A percentile compares a stretch with the other conserved stretches of the same genome.
These are phyloP conservation scores for Condylura cristata DNA, from an alignment of 2,113 vertebrate genomes.

Conservation along the genomic window DNA sequence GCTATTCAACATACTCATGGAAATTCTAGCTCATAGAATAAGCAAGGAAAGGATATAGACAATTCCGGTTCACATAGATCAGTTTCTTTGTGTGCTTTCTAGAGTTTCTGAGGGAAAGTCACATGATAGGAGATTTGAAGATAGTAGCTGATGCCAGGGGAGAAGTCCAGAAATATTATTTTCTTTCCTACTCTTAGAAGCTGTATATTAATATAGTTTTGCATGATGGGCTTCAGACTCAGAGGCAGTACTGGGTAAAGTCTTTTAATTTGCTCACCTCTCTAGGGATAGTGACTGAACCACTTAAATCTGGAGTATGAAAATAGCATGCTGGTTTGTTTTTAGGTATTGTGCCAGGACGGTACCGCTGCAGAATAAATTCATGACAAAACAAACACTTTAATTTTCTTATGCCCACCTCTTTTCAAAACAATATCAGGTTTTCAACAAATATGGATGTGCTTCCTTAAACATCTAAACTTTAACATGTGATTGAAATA, in stretches of 20 bases:
- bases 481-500: neutral
- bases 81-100: neutral
- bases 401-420: neutral
- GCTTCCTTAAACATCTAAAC: slow-evolving; percentile 1
- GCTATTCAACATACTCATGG: neutral
- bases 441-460: neutral
- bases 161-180: neutral
- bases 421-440: neutral
- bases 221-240: neutral
- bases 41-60: neutral
- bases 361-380: neutral
- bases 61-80: neutral
- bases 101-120: neutral
- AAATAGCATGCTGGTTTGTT: neutral
- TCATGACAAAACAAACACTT: neutral
- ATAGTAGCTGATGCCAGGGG: neutral
- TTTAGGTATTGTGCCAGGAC: neutral
- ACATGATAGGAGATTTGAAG: neutral
- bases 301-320: neutral
- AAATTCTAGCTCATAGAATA: too few species aligned
- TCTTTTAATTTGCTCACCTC: neutral
- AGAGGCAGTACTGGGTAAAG: neutral
- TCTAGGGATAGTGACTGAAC: neutral
- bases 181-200: neutral
- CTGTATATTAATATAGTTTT: neutral